These are phyloP conservation scores for Bubo scandiacus DNA, from an alignment of 2,113 vertebrate genomes.

Conservation along the genomic window DNA sequence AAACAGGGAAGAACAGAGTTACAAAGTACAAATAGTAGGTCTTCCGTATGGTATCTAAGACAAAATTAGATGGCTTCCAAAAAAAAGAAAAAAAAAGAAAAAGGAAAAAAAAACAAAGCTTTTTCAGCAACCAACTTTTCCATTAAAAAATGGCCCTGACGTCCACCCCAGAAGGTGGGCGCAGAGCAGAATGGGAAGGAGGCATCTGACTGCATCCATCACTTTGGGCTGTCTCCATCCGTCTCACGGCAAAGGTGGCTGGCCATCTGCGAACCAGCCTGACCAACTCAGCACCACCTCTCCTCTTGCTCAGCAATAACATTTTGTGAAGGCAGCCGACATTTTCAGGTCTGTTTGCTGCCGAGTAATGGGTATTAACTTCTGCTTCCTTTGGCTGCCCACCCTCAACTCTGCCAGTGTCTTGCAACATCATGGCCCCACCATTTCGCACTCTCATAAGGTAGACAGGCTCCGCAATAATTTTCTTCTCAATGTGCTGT, in stretches of 20 bases:
- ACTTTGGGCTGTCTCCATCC: too few species aligned
- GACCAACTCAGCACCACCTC: accelerated
- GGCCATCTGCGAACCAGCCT: not conserved
- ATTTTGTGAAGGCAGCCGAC: not conserved
- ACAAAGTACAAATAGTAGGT: not conserved
- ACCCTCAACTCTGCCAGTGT: not conserved
- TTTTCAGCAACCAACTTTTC: not conserved
- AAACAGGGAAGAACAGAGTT: not conserved
- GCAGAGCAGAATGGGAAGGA: not conserved
- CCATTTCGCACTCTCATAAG: not conserved
- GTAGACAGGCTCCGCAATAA: not conserved
- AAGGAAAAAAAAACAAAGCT: not conserved
- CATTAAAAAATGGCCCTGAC: not conserved
- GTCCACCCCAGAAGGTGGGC: accelerated
- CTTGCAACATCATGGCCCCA: not conserved
- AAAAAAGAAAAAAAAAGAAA: not conserved
- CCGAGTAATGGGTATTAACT: not conserved
- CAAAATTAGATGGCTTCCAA: not conserved
- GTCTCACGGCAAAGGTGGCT: accelerated
- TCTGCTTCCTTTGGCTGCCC: not conserved
- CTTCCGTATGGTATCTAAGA: not conserved
- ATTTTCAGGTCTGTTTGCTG: not conserved
- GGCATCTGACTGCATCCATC: not conserved
- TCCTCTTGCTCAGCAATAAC: not conserved
- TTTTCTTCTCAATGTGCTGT: not conserved